phyloP scores from a whole-genome alignment of 2,797 vertebrate genomes.

The Eulemur rubriventer region DNA sequence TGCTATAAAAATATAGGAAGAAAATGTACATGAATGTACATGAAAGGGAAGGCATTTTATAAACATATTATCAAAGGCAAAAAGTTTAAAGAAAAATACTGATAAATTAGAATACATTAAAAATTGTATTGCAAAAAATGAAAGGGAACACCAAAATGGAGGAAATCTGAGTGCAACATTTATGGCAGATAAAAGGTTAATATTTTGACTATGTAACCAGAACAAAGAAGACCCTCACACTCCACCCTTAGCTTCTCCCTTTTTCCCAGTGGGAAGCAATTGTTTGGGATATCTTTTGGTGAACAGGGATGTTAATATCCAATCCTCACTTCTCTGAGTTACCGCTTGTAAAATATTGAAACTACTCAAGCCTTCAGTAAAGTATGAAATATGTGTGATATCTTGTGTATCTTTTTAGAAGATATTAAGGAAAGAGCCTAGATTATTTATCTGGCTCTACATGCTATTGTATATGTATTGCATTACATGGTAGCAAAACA shows the following conservation, averaged over 20 bases:
- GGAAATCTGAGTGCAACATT: not conserved
- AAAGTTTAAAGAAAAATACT: slow-evolving; percentile 27
- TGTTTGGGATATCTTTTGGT: not conserved
- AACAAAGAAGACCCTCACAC: not conserved
- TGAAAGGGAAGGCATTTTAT: slow-evolving; percentile 15
- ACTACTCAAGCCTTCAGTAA: not conserved
- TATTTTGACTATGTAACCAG: not conserved
- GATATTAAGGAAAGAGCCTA: not conserved
- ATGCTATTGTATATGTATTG: not conserved
- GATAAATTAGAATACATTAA: slow-evolving; percentile 8
- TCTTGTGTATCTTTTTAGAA: not conserved
- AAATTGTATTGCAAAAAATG: not conserved
- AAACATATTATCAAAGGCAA: not conserved
- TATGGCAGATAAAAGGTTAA: not conserved
- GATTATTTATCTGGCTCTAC: not conserved
- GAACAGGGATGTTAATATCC: not conserved
- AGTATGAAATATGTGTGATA: not conserved
- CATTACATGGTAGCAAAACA: not conserved
- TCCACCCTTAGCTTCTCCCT: not conserved
- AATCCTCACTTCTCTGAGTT: not conserved
- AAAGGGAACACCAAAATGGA: not conserved
- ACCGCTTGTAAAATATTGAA: not conserved
- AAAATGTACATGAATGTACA: not conserved
- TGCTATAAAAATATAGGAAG: not conserved
- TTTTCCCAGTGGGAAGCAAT: not conserved